Evolutionary conservation across 1,140 invertebrate species (phyloP), one percentile per base, ranked within the genome.

Genomic region (Lerema accius): DNA sequence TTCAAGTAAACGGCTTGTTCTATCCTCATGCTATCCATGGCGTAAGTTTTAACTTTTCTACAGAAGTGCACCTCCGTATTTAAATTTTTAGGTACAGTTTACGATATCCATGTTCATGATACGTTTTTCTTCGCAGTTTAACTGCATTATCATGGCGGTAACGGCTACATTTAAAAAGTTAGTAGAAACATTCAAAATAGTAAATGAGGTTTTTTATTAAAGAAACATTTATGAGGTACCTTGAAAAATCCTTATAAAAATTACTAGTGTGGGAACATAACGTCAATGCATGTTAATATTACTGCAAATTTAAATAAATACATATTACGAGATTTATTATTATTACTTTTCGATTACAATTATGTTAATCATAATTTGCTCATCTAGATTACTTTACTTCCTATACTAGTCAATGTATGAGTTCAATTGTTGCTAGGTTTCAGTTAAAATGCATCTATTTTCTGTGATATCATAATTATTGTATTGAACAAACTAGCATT

Each of bases 391-490:
- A 59, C 69, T 63, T 62, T 71, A 64, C 59, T 70, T 69, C 72
- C 65, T 76, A 60, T 77, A 80, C 82, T 84, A 84, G 82, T 84
- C 82, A 84, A 78, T 74, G 58, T 71, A 77, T 69, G 73, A 73
- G 67, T 71, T 76, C 71, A 60, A 72, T 76, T 65, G 56, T 68
- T 66, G 63, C 48, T 72, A 56, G 63, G 63, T 69, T 71, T 73
- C 65, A 65, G 56, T 71, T 72, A 69, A 67, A 67, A 68, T 71
- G 69, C 68, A 63, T 73, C 49, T 78, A 46, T 66, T 82, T 75
- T 81, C 81, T 87, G 84, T 85, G 82, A 85, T 87, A 85, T 79
- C 64, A 71, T 76, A 11, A 37, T 76, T 75, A 69, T 71, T 82
- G 66, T 78, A 73, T 80, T 77, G 77, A 84, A 80, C 79, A 78